Percentiles rank a stretch among this genome's conserved stretches.
phyloP scores from a whole-genome alignment of 1,140 invertebrate genomes.

The Camponotus pennsylvanicus region DNA sequence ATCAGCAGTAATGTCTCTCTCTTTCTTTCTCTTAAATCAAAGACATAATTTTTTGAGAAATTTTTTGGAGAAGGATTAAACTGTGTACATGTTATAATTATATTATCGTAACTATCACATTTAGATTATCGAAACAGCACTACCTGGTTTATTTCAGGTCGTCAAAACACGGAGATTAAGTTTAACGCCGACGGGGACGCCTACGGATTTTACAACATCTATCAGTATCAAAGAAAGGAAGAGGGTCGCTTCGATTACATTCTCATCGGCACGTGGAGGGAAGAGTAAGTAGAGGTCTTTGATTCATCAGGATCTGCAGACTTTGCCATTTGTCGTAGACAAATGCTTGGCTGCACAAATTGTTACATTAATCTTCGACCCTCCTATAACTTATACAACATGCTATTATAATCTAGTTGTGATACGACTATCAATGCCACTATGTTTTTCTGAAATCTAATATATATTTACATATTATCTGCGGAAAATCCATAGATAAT shows the following conservation, averaged over 20 bases:
- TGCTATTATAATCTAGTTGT: conserved; percentile 8
- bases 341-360: not conserved
- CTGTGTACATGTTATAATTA: not conserved
- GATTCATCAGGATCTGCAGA: conserved; percentile 14
- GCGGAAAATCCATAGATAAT: too few species aligned
- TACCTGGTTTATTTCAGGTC: conserved; percentile 83
- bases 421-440: not conserved
- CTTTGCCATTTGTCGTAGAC: conserved; percentile 24
- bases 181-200: conserved; percentile 90
- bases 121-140: not conserved
- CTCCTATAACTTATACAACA: not conserved
- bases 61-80: not conserved
- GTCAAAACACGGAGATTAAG: conserved; percentile 88
- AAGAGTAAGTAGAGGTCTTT: conserved; percentile 83
- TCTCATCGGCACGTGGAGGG: conserved; percentile 89
- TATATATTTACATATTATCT: not conserved
- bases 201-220: conserved; percentile 90
- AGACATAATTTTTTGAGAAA: not conserved
- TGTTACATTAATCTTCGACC: conserved; percentile 27
- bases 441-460: not conserved
- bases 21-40: not conserved
- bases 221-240: conserved; percentile 88
- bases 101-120: not conserved
- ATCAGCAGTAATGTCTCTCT: not conserved
- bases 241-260: conserved; percentile 88